Evolutionary conservation across 30 jellyfish, hydroid and myxozoan species (phyloP), one percentile per base, ranked within the genome.

Genomic region (Euphysa ruthae): DNA sequence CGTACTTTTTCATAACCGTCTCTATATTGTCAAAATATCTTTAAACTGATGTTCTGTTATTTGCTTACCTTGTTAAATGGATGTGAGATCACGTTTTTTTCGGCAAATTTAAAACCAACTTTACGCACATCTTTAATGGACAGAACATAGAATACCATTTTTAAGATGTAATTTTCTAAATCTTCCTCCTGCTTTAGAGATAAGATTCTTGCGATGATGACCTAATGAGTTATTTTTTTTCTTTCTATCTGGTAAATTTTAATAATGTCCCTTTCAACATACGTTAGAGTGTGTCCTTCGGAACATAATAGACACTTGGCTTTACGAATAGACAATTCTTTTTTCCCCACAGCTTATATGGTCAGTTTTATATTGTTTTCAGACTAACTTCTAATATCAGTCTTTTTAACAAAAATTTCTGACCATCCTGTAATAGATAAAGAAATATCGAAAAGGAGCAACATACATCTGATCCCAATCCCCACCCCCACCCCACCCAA

Each of bases 121-220:
- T 75, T 49, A 33, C 77, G 81, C 23, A 69, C 61, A 25, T 65
- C 73, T 20, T 33, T 29, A 43, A 65, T 65, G 34, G n/a, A n/a
- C n/a, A n/a, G n/a, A n/a, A n/a, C n/a, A n/a, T n/a, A n/a, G n/a
- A n/a, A n/a, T n/a, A n/a, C n/a, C n/a, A n/a, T n/a, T n/a, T n/a
- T n/a, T n/a, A n/a, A n/a, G n/a, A n/a, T n/a, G n/a, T n/a, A n/a
- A n/a, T n/a, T n/a, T n/a, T n/a, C n/a, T n/a, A n/a, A n/a, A n/a
- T 70, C 38, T 35, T 70, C 46, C 61, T 70, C 82, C 68, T 70
- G 82, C 63, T 70, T 43, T 70, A 38, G 78, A 8, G 66, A 69
- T 32, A 69, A 51, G 29, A 69, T 58, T 21, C 32, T n/a, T 55
- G 38, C 69, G 69, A 16, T 55, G 27, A 55, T 12, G 69, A 16